Percentiles rank a stretch among this genome's conserved stretches.
These are phyloP conservation scores for Onychomys leucogaster DNA, from an alignment of 2,797 vertebrate species.

Conservation along the genomic window DNA sequence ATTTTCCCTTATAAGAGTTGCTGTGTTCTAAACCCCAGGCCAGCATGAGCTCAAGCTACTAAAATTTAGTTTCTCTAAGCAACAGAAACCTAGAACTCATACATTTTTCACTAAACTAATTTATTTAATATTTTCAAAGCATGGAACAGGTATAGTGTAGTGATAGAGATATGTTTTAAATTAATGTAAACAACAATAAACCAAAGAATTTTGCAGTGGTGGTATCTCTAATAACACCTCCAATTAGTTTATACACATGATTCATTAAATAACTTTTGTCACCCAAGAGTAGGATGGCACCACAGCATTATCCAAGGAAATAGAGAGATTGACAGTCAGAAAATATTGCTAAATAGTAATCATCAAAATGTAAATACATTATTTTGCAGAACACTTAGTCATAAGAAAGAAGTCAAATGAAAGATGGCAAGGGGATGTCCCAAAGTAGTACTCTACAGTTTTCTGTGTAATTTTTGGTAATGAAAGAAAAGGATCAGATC, in stretches of 20 bases:
- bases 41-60: not conserved
- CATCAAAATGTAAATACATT: not conserved
- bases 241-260: not conserved
- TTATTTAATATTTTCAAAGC: slow-evolving; percentile 5
- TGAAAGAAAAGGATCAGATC: not conserved
- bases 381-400: not conserved
- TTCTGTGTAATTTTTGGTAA: not conserved
- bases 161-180: not conserved
- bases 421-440: not conserved
- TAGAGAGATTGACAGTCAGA: not conserved
- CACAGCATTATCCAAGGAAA: not conserved
- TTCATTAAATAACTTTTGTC: not conserved
- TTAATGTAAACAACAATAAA: not conserved
- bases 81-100: not conserved
- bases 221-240: not conserved
- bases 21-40: not conserved
- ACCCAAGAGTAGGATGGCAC: not conserved
- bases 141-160: not conserved
- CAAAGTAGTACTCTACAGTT: not conserved
- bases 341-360: not conserved
- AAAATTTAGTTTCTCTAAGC: not conserved
- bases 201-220: not conserved
- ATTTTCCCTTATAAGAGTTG: too few relatives aligned
- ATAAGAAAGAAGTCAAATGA: not conserved
- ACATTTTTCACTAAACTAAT: not conserved